Evolutionary conservation across 2,888 invertebrate genomes (phyloP).

Genomic region (Lacanobia oleracea): DNA sequence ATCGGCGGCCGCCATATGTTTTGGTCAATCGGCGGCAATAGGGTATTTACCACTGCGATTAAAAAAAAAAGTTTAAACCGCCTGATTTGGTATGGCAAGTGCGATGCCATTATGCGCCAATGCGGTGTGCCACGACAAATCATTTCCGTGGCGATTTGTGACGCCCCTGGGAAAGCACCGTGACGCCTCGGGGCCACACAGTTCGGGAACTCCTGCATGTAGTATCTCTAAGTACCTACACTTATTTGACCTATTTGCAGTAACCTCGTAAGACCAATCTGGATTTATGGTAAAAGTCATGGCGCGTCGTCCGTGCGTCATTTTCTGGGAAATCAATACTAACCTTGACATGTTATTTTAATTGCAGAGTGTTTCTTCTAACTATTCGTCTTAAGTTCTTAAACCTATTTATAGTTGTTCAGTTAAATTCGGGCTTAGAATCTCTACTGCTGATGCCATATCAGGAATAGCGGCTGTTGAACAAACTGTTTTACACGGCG

Average conservation of each 20-base stretch:
- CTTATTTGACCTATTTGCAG: not conserved
- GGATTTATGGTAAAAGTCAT: conserved; percentile 1
- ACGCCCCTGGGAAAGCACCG: too few species aligned
- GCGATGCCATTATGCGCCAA: too few species aligned
- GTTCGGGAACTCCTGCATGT: too few species aligned
- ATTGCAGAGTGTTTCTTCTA: not conserved
- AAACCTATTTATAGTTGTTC: not conserved
- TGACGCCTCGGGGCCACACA: too few species aligned
- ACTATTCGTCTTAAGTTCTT: not conserved
- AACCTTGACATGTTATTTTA: conserved; percentile 16
- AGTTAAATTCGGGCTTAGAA: not conserved
- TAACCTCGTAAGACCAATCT: conserved; percentile 1
- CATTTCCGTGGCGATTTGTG: too few species aligned
- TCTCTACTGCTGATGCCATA: not conserved
- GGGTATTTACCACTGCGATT: too few species aligned
- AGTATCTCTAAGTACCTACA: too few species aligned
- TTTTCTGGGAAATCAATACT: conserved; percentile 11
- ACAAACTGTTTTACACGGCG: not conserved
- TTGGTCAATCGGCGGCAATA: too few species aligned
- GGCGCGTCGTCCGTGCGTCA: conserved; percentile 20
- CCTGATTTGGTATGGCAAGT: too few species aligned
- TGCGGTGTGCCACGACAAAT: too few species aligned
- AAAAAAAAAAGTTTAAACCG: too few species aligned
- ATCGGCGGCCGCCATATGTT: too few species aligned
- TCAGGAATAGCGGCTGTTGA: not conserved